Percentiles rank a stretch among this genome's conserved stretches.
Conservation (phyloP, 2,888 invertebrate genomes). For the Hartigia nigra region DNA sequence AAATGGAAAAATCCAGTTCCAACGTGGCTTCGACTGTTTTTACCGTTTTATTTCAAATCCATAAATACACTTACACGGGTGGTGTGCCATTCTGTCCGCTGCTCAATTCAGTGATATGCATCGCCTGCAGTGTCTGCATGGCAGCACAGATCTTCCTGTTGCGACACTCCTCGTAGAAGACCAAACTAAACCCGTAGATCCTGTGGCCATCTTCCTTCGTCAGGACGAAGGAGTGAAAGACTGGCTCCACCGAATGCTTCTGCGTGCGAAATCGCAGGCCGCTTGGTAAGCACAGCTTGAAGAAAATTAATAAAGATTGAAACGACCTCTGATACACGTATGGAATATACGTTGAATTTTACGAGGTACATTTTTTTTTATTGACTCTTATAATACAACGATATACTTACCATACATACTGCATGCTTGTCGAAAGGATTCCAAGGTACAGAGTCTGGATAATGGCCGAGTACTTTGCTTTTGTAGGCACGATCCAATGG, state of each 20-base stretch:
- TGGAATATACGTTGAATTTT: not conserved
- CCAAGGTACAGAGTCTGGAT: conserved; percentile 90
- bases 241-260: conserved; percentile 85
- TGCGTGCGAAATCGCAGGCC: conserved; percentile 96
- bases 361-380: not conserved
- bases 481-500: conserved; percentile 96
- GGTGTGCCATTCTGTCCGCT: conserved; percentile 75
- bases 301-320: conserved; percentile 34
- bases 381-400: not conserved
- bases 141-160: conserved; percentile 93
- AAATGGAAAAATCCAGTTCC: not conserved
- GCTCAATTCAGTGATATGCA: conserved; percentile 90
- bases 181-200: conserved; percentile 92
- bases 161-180: conserved; percentile 96
- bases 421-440: conserved; percentile 95
- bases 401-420: conserved; percentile 87
- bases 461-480: conserved; percentile 92
- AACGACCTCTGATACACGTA: not conserved
- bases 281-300: conserved; percentile 92
- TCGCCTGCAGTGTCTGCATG: conserved; percentile 94
- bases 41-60: not conserved
- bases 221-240: conserved; percentile 96
- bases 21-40: not conserved
- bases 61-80: conserved; percentile 51
- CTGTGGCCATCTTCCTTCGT: conserved; percentile 96